phyloP scores from a whole-genome alignment of 2,797 vertebrate genomes.

The Amazona finschi region DNA sequence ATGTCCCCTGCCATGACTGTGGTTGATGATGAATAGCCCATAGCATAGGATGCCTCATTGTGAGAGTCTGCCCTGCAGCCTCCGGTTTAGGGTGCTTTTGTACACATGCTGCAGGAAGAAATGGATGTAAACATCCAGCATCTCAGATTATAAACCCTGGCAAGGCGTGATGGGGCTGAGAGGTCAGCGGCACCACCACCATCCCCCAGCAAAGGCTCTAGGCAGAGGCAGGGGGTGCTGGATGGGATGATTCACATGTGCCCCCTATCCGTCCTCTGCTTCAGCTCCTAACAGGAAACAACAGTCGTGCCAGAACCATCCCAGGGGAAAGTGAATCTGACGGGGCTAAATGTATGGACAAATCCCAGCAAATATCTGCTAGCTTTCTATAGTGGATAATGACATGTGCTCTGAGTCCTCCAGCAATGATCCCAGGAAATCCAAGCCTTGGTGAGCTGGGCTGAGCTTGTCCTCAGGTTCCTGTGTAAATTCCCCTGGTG shows the following conservation, averaged over 20 bases:
- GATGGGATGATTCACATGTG: rapidly evolving
- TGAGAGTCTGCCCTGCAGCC: background rate
- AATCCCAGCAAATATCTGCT: conserved; percentile 13
- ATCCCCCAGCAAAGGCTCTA: background rate
- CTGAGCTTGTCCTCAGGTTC: background rate
- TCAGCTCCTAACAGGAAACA: background rate
- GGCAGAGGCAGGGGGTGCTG: background rate
- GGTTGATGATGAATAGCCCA: rapidly evolving
- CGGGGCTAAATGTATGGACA: background rate
- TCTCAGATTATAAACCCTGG: background rate
- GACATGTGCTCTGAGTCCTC: background rate
- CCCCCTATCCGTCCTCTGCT: background rate
- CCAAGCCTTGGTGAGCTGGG: background rate
- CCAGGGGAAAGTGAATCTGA: background rate
- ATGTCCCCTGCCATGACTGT: background rate
- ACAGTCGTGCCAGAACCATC: background rate
- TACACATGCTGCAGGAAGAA: background rate
- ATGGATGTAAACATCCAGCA: background rate
- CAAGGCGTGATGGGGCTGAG: background rate
- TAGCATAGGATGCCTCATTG: rapidly evolving
- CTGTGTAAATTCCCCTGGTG: conserved; percentile 4
- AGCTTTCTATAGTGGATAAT: background rate
- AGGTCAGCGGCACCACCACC: background rate
- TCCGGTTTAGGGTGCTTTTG: background rate
- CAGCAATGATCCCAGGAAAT: background rate